Evolutionary conservation across 64 coral and sea anemone genomes (phyloP).

Genomic region (Pocillopora verrucosa): DNA sequence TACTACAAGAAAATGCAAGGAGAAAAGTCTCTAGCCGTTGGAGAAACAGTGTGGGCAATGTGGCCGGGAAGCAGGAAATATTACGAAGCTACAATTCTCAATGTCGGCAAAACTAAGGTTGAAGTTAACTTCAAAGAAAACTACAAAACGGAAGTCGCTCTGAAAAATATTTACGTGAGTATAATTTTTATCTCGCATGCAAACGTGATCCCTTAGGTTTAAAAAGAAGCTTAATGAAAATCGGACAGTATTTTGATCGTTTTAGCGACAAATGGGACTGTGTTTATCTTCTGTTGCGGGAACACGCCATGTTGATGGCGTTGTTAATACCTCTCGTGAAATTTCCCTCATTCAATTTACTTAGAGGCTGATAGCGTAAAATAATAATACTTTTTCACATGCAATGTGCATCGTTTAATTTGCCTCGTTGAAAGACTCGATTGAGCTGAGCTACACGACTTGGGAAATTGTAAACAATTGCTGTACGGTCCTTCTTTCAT

Average conservation of each 20-base stretch:
- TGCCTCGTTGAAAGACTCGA: not conserved
- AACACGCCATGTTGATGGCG: not conserved
- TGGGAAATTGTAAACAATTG: too few relatives aligned
- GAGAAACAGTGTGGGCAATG: constrained; percentile 21
- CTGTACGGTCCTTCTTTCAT: too few relatives aligned
- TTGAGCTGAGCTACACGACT: too few relatives aligned
- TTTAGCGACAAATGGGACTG: not conserved
- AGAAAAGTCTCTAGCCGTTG: not conserved
- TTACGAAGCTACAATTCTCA: constrained; percentile 26
- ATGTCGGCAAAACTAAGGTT: not conserved
- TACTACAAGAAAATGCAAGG: not conserved
- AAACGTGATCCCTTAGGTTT: not conserved
- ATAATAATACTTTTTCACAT: not conserved
- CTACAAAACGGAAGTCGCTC: constrained; percentile 19
- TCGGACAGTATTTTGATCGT: too few relatives aligned
- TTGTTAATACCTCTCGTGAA: not conserved
- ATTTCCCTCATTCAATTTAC: not conserved
- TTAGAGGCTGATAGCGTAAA: not conserved
- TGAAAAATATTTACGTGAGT: not conserved
- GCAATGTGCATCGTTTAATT: not conserved
- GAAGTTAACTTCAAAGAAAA: constrained; percentile 43
- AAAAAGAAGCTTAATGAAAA: not conserved
- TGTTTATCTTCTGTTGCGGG: too few relatives aligned
- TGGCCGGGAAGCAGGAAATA: constrained; percentile 43
- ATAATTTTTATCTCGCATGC: not conserved